A percentile compares a stretch with the other conserved stretches of the same genome.
phyloP scores from a whole-genome alignment of 2,888 invertebrate genomes.

The Bellardia pandia region DNA sequence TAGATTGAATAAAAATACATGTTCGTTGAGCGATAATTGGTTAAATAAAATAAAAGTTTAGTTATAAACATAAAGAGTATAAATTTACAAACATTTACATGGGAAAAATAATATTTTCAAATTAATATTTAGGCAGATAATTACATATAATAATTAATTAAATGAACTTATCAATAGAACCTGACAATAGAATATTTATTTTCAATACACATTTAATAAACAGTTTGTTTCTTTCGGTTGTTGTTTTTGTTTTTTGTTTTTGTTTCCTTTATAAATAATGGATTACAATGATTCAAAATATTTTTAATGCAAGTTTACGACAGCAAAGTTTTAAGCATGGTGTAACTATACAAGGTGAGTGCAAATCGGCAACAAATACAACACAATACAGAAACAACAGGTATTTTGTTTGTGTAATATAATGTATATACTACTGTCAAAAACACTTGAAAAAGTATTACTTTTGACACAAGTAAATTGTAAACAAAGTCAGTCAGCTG shows the following conservation, averaged over 20 bases:
- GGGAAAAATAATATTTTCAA: not conserved
- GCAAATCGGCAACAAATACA: no score
- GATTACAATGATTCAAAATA: constrained; percentile 19
- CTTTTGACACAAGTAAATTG: no score
- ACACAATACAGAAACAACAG: no score
- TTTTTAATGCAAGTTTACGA: not conserved
- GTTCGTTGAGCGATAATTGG: not conserved
- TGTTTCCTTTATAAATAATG: not conserved
- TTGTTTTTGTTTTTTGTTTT: not conserved
- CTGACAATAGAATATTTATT: constrained; percentile 42
- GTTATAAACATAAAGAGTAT: not conserved
- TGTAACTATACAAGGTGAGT: no score
- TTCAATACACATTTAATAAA: constrained; percentile 49
- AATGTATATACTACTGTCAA: no score
- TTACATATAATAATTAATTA: constrained; percentile 6
- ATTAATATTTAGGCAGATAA: not conserved
- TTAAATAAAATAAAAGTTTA: not conserved
- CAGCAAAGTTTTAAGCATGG: not conserved
- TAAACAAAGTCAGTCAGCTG: no score
- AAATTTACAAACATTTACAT: not conserved
- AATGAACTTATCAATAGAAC: constrained; percentile 48
- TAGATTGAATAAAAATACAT: not conserved
- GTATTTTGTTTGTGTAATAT: no score
- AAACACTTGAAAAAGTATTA: no score
- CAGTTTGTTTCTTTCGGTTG: constrained; percentile 7